Base-by-base conservation (phyloP, 2,113 vertebrate species). In the Rhinoderma darwinii region DNA sequence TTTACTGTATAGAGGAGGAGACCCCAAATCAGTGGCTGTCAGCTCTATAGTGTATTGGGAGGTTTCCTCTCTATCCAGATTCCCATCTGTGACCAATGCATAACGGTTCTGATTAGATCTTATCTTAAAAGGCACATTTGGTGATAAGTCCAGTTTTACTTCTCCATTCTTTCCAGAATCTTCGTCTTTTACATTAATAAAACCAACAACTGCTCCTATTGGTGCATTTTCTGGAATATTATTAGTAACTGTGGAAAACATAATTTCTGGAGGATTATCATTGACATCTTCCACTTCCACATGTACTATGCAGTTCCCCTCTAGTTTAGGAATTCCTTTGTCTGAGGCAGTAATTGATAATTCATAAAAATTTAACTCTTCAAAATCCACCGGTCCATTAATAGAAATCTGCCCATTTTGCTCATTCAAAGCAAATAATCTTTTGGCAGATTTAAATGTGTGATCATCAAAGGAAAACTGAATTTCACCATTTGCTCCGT, bases 401-500 rank as follows among this genome's bases (percentile, higher is more conserved):
- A 72, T 41, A 25, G 2, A 72, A 72, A 72, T 72, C 0, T 41
- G 35, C 5, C 68, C 68, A 41, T 3, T 41, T 41, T 72, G 18
- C 5, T 72, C 20, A 72, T 72, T 25, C 25, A 72, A 3, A 12
- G 18, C 3, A 72, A 72, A 72, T 11, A 22, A 2, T 72, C 25
- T 4, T 43, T 80, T 92, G 35, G 96, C 92, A 0, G 47, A 87
- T 73, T 95, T 93, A 0, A 94, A 90, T 12, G 96, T 96, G 39
- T 95, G 95, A 35, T 95, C 91, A 83, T 93, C 95, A 0, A 96
- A 95, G 44, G 92, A 94, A 82, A 94, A 96, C 82, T 91, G 88
- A 0, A 96, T 91, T 32, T 95, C 94, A 3, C 95, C 95, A 0
- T 96, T 96, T 83, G 90, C 89, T 35, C 95, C 96, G 86, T 95